A percentile compares a stretch with the other conserved stretches of the same genome.
These are phyloP conservation scores for Corynorhinus townsendii DNA, from an alignment of 2,113 vertebrate species.

Conservation along the genomic window DNA sequence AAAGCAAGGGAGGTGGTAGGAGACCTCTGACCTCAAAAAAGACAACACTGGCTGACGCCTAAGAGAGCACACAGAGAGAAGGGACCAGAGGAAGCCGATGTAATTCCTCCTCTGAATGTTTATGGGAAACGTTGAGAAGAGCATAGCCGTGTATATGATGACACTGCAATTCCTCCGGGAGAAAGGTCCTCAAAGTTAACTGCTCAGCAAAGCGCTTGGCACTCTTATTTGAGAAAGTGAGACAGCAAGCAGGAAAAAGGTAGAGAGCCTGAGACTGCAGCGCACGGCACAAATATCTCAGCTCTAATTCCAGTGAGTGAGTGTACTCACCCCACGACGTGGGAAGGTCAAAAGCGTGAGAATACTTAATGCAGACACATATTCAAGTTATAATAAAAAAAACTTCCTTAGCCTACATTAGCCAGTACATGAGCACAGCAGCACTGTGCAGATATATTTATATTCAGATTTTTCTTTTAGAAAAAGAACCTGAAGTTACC, in stretches of 20 bases:
- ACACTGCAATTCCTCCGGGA: background rate
- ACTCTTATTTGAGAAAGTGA: background rate
- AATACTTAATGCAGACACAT: background rate
- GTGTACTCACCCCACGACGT: background rate
- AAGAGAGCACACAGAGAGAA: background rate
- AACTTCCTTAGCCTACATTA: background rate
- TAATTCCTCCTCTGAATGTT: background rate
- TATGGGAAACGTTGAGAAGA: constrained; percentile 21
- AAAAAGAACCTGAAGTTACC: constrained; percentile 51
- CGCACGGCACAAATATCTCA: background rate
- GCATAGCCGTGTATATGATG: background rate
- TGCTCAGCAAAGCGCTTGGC: background rate
- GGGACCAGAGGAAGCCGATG: background rate
- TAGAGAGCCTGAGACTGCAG: background rate
- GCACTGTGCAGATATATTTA: constrained; percentile 19
- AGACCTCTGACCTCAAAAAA: background rate
- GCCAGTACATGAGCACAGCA: background rate
- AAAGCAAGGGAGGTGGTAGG: background rate
- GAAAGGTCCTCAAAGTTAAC: background rate
- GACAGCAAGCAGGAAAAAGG: background rate
- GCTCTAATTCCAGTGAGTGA: background rate
- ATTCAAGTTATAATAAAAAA: background rate
- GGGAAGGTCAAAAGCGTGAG: background rate
- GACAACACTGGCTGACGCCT: background rate
- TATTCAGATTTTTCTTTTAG: constrained; percentile 53